Conservation (phyloP, 2,888 invertebrate species). For the Pecten maximus region DNA sequence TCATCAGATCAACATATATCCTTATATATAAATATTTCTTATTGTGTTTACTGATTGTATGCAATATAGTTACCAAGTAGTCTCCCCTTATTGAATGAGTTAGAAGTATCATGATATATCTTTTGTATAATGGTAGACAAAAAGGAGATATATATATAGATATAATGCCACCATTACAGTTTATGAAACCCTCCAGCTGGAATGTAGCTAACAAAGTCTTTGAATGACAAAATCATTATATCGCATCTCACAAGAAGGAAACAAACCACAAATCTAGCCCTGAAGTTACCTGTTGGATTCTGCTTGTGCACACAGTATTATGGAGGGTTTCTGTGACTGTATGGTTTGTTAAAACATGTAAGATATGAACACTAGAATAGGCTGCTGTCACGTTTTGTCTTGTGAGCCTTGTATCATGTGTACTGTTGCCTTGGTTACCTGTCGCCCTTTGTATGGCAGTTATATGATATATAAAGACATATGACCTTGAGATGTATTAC, state of each 20-base stretch:
- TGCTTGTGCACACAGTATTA: neutral
- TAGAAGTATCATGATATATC: constrained; percentile 28
- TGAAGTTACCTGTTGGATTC: constrained; percentile 5
- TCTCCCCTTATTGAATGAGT: constrained; percentile 1
- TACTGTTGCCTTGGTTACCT: neutral
- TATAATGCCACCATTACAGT: neutral
- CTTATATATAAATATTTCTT: neutral
- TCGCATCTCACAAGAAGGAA: neutral
- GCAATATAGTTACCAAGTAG: constrained; percentile 14
- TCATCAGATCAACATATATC: neutral
- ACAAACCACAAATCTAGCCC: neutral
- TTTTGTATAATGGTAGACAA: neutral
- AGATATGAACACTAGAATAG: neutral
- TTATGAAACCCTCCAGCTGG: neutral
- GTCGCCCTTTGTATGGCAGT: neutral
- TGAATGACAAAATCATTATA: too few species aligned
- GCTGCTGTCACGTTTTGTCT: neutral
- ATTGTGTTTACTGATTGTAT: neutral
- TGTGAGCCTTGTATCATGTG: neutral
- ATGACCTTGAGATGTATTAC: constrained; percentile 4
- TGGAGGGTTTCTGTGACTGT: neutral
- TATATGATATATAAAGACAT: neutral
- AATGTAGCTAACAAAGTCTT: too few species aligned
- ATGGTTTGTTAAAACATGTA: neutral
- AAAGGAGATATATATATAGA: neutral